Evolutionary conservation across 2,113 vertebrate species (phyloP).

Genomic region (Odocoileus hemionus): DNA sequence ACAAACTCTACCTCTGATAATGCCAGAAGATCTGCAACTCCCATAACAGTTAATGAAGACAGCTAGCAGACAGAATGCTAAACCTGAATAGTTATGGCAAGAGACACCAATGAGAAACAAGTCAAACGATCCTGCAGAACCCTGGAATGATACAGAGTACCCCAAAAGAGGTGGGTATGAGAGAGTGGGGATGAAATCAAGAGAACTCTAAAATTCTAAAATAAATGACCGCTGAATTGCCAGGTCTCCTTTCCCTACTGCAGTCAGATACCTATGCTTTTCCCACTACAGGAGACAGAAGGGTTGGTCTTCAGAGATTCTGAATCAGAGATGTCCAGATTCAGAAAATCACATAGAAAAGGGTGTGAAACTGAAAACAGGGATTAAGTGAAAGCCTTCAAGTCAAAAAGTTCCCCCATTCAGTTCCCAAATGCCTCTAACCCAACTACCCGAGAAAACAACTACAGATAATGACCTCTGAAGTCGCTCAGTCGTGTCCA

Average conservation of each 20-base stretch:
- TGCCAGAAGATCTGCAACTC: not conserved
- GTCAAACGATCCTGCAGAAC: not conserved
- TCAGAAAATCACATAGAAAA: not conserved
- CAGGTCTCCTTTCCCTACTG: not conserved
- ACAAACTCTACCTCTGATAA: not conserved
- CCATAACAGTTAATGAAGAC: not conserved
- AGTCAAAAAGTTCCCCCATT: not conserved
- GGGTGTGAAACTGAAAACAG: not conserved
- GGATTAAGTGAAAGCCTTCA: not conserved
- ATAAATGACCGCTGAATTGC: not conserved
- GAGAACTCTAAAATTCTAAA: not conserved
- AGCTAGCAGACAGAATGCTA: not conserved
- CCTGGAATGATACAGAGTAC: not conserved
- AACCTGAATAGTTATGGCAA: not conserved
- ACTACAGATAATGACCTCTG: not conserved
- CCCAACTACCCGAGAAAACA: not conserved
- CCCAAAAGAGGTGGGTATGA: not conserved
- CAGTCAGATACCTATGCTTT: not conserved
- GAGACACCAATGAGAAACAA: not conserved
- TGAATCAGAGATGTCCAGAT: not conserved
- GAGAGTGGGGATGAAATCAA: not conserved
- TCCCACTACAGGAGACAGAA: not conserved
- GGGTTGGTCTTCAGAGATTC: not conserved
- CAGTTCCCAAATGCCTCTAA: not conserved
- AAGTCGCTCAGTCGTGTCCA: too few relatives aligned